Evolutionary conservation across 2,113 vertebrate genomes (phyloP).

Genomic region (Pedetes capensis): DNA sequence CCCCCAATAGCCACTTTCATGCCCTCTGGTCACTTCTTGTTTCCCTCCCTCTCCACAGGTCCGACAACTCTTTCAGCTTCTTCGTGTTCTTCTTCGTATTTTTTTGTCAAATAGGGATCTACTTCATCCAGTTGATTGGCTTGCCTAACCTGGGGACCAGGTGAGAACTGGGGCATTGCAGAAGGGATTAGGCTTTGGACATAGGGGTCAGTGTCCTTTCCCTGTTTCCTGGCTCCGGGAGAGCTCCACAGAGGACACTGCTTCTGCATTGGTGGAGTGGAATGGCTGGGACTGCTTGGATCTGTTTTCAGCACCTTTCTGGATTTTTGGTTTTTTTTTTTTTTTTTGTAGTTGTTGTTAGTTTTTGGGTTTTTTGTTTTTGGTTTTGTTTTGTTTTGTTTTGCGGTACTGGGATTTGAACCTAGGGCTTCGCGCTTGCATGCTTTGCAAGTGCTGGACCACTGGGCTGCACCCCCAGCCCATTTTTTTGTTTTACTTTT

Average conservation of each 20-base stretch:
- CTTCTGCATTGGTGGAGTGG: no score
- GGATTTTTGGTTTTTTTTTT: not conserved
- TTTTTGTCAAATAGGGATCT: slow-evolving; percentile 95
- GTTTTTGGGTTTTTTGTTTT: not conserved
- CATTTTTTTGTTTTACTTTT: no score
- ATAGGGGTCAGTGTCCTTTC: fast-evolving
- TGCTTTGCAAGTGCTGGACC: not conserved
- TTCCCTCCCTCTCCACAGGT: slow-evolving; percentile 83
- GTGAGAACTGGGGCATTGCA: slow-evolving; percentile 80
- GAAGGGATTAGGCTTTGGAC: not conserved
- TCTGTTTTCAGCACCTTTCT: not conserved
- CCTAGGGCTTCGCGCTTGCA: not conserved
- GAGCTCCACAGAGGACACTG: not conserved
- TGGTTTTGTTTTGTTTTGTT: no score
- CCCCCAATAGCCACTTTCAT: no score
- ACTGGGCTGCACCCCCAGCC: not conserved
- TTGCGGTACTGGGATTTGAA: not conserved
- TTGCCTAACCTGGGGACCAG: slow-evolving; percentile 95
- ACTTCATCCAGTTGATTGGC: slow-evolving; percentile 94
- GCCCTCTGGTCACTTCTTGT: not conserved
- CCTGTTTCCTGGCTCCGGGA: not conserved
- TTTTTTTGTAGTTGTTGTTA: no score
- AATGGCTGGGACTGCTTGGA: not conserved
- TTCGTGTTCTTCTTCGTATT: slow-evolving; percentile 98
- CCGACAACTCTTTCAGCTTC: slow-evolving; percentile 99